Evolutionary conservation across 2,797 vertebrate genomes (phyloP).

Genomic region (Oreortyx pictus): DNA sequence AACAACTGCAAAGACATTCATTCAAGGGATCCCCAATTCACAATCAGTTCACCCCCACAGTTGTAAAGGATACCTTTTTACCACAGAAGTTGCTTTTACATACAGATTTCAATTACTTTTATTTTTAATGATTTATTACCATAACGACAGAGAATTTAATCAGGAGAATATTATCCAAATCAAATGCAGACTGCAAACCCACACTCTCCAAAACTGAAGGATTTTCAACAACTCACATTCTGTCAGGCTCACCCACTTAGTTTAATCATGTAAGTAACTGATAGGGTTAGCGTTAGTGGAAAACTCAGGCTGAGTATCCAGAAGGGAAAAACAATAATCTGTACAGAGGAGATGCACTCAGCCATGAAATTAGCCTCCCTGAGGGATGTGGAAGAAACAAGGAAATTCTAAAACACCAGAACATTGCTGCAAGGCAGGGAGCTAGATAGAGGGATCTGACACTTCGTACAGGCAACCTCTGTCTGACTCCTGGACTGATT

Average conservation of each 20-base stretch:
- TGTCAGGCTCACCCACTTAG: slow-evolving; percentile 17
- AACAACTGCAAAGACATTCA: not conserved
- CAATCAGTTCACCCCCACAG: not conserved
- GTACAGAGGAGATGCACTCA: slow-evolving; percentile 17
- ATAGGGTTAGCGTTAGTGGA: slow-evolving; percentile 19
- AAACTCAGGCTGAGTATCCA: slow-evolving; percentile 46
- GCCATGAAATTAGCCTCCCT: slow-evolving; percentile 54
- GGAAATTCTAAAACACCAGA: slow-evolving; percentile 17
- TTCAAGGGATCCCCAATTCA: not conserved
- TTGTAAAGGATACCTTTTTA: not conserved
- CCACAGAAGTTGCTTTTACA: not conserved
- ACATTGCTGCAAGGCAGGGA: not conserved
- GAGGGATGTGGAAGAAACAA: not conserved
- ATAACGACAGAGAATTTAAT: not conserved
- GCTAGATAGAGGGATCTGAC: not conserved
- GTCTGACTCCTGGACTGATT: slow-evolving; percentile 1
- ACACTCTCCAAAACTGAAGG: not conserved
- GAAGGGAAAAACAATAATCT: slow-evolving; percentile 51
- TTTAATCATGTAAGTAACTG: slow-evolving; percentile 59
- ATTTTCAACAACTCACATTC: slow-evolving; percentile 36
- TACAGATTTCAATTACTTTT: not conserved
- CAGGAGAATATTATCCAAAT: slow-evolving; percentile 16
- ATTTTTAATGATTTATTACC: not conserved
- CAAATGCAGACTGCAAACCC: slow-evolving; percentile 28
- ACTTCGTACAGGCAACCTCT: not conserved